Evolutionary conservation across 2,113 vertebrate species (phyloP).

Genomic region (Callopanchax toddi): DNA sequence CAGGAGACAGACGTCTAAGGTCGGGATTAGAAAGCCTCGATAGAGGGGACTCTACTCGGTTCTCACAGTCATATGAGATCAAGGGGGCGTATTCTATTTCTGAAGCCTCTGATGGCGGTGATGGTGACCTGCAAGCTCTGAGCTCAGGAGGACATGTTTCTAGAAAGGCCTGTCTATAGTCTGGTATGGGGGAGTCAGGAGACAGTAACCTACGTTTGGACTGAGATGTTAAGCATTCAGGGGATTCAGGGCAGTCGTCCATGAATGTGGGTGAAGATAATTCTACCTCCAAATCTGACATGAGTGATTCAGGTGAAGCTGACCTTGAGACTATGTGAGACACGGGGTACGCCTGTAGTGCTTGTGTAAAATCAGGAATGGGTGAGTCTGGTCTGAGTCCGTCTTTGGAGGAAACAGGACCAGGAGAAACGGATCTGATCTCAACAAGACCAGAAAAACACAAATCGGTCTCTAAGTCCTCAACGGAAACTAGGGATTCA

Average conservation of each 20-base stretch:
- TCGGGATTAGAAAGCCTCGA: slow-evolving; percentile 15
- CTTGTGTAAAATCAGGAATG: slow-evolving; percentile 41
- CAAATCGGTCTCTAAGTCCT: slow-evolving; percentile 14
- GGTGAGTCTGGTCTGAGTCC: slow-evolving; percentile 62
- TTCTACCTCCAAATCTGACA: slow-evolving; percentile 43
- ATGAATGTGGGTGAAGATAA: not conserved
- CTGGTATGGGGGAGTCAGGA: slow-evolving; percentile 39
- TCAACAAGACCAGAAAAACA: slow-evolving; percentile 22
- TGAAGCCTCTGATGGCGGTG: slow-evolving; percentile 28
- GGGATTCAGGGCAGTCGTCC: slow-evolving; percentile 34
- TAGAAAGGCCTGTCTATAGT: not conserved
- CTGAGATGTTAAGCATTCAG: slow-evolving; percentile 19
- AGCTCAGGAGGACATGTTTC: not conserved
- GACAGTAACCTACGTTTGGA: slow-evolving; percentile 20
- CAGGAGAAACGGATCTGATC: slow-evolving; percentile 43
- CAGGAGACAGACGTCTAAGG: slow-evolving; percentile 39
- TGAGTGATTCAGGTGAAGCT: slow-evolving; percentile 42
- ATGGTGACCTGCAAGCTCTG: not conserved
- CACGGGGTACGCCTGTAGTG: not conserved
- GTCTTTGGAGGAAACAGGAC: slow-evolving; percentile 31
- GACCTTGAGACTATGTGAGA: slow-evolving; percentile 15
- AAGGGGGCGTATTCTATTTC: slow-evolving; percentile 27
- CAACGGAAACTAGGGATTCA: slow-evolving; percentile 34
- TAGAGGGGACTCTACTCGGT: slow-evolving; percentile 25
- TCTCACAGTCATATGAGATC: slow-evolving; percentile 29